Evolutionary conservation across 2,797 vertebrate genomes (phyloP).

Genomic region (Mus minutoides): DNA sequence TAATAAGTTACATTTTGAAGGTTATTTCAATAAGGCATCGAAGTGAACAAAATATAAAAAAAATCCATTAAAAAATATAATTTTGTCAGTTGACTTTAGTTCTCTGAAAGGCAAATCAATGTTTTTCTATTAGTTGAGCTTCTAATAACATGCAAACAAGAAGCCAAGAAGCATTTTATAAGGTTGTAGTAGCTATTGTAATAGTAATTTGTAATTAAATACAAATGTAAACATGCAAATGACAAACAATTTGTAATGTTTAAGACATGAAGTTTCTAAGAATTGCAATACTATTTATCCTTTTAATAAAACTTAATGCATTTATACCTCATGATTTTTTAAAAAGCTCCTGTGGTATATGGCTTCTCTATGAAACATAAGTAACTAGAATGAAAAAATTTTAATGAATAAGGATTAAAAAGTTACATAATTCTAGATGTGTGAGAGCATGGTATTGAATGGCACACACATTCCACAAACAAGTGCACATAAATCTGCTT

Average conservation of each 20-base stretch:
- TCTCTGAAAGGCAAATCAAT: neutral
- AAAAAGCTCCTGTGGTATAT: neutral
- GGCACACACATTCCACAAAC: neutral
- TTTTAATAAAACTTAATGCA: neutral
- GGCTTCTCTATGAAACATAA: neutral
- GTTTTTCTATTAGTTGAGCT: neutral
- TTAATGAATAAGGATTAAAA: neutral
- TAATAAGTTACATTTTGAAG: neutral
- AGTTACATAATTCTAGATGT: neutral
- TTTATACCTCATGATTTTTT: neutral
- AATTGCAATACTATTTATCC: neutral
- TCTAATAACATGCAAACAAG: neutral
- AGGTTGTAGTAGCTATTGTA: neutral
- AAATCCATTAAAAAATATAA: neutral
- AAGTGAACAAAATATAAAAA: neutral
- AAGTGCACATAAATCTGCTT: neutral
- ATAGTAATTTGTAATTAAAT: neutral
- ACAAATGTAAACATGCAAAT: neutral
- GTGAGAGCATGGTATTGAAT: neutral
- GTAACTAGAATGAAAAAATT: conserved; percentile 4
- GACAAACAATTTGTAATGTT: neutral
- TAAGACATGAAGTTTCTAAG: neutral
- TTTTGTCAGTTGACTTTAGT: neutral
- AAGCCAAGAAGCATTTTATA: neutral
- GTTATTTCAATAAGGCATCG: neutral